Conservation (phyloP, 2,888 invertebrate species). For the Subacronicta megacephala region DNA sequence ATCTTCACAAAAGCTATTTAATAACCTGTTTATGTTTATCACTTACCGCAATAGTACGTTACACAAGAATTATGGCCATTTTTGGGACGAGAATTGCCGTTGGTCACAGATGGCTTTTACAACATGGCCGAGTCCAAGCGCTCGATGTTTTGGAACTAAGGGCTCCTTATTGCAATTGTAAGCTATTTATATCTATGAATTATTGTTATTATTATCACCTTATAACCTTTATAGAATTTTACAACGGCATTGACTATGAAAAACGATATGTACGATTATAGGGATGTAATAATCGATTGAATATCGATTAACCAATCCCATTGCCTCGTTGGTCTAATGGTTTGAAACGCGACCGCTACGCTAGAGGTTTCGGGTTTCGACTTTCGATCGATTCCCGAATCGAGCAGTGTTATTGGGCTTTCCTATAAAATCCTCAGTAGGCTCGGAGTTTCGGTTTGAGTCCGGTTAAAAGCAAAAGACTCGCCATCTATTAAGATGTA, state of each 20-base stretch:
- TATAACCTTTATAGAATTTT: slow-evolving; percentile 51
- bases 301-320: too few relatives aligned
- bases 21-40: slow-evolving; percentile 45
- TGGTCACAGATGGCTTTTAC: slow-evolving; percentile 55
- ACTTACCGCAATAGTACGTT: slow-evolving; percentile 22
- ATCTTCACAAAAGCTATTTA: slow-evolving; percentile 35
- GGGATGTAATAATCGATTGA: too few relatives aligned
- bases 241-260: slow-evolving; percentile 12
- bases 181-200: slow-evolving; percentile 47
- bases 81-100: slow-evolving; percentile 40
- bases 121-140: slow-evolving; percentile 20
- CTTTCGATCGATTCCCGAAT: too few relatives aligned
- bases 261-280: too few relatives aligned
- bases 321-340: too few relatives aligned
- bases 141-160: slow-evolving; percentile 14
- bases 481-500: too few relatives aligned
- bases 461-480: too few relatives aligned
- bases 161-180: slow-evolving; percentile 49
- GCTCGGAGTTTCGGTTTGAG: too few relatives aligned
- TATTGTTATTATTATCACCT: slow-evolving; percentile 52
- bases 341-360: too few relatives aligned
- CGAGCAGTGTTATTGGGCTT: too few relatives aligned
- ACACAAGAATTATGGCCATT: slow-evolving; percentile 49
- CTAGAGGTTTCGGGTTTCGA: too few relatives aligned
- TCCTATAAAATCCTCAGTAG: too few relatives aligned